Base-by-base conservation (phyloP, 2,797 vertebrate species). In the Sylvilagus floridanus region DNA sequence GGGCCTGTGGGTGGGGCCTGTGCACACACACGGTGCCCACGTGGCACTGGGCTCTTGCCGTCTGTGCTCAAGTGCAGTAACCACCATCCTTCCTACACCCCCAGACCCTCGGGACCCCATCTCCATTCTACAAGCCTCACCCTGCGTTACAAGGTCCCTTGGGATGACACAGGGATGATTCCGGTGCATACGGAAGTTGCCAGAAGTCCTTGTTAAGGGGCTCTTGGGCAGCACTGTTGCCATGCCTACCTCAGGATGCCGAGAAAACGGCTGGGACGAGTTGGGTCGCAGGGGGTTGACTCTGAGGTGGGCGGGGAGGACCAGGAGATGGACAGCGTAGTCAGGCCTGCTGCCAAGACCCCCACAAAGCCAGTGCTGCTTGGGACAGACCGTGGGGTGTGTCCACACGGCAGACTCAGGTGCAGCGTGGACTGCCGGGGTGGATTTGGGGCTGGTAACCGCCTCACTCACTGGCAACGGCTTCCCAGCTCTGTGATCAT, bases 371-470 rank as follows among this genome's bases (percentile, higher is more conserved):
- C 28, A 32, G 50, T 50, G 22, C 22, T 47, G 19, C 30, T 77
- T 77, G 75, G 54, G 17, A 26, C 24, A 42, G 26, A 12, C 30
- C 13, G 42, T 42, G 42, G 42, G 42, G 42, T 42, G 42, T 42
- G 42, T 42, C 42, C 42, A 1, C 42, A 42, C 42, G 42, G 42
- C 42, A 42, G 42, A 42, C 42, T 42, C 42, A 9, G 42, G 42
- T 1, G 8, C 42, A 42, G 42, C 8, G 42, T 42, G 42, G 42
- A 8, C 42, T 42, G 42, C 5, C 0, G 14, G 72, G 14, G 26
- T 9, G 7, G 13, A 14, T 73, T 28, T 47, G 13, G 71, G 35
- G 72, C 28, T 37, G 12, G 7, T 28, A 28, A 42, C 35, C 37
- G 11, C 35, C 69, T 72, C 42, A 42, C 42, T 42, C 42, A 42